Percentiles rank a stretch among this genome's conserved stretches.
Evolutionary conservation across 2,113 vertebrate genomes (phyloP).

Genomic region (Colossoma macropomum): DNA sequence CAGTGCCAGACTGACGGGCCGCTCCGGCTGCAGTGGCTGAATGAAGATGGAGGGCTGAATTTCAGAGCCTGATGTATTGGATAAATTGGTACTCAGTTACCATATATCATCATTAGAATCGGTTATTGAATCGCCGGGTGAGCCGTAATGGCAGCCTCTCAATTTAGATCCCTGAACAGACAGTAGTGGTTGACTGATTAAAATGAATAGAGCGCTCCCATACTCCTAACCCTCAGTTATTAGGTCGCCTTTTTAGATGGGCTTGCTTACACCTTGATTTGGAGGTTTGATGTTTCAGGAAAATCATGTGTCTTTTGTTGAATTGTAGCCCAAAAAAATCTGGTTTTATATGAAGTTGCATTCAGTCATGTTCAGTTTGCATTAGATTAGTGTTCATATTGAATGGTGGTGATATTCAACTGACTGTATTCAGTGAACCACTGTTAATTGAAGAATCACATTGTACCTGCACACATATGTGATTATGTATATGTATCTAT

Average conservation of each 20-base stretch:
- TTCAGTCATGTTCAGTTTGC: neutral
- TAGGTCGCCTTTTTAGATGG: conserved; percentile 26
- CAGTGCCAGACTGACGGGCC: conserved; percentile 65
- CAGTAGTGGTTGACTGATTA: conserved; percentile 61
- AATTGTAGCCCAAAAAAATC: neutral
- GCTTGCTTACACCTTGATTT: neutral
- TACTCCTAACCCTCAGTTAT: conserved; percentile 46
- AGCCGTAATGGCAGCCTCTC: conserved; percentile 68
- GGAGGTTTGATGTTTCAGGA: conserved; percentile 18
- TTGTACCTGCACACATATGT: neutral
- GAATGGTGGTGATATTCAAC: too few species aligned
- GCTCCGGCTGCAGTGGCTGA: conserved; percentile 60
- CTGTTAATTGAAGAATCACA: neutral
- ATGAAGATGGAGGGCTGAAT: conserved; percentile 76
- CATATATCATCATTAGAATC: conserved; percentile 76
- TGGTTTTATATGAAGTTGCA: neutral
- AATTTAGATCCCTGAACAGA: conserved; percentile 68
- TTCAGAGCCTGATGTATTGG: conserved; percentile 68
- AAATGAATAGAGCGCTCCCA: conserved; percentile 60
- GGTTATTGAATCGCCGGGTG: conserved; percentile 70
- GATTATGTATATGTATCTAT: too few species aligned
- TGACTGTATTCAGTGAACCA: neutral
- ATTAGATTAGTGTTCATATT: neutral
- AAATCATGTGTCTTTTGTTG: conserved; percentile 17
- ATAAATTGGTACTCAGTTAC: conserved; percentile 69